Conservation (phyloP, 2,113 vertebrate species). For the Chunga burmeisteri region DNA sequence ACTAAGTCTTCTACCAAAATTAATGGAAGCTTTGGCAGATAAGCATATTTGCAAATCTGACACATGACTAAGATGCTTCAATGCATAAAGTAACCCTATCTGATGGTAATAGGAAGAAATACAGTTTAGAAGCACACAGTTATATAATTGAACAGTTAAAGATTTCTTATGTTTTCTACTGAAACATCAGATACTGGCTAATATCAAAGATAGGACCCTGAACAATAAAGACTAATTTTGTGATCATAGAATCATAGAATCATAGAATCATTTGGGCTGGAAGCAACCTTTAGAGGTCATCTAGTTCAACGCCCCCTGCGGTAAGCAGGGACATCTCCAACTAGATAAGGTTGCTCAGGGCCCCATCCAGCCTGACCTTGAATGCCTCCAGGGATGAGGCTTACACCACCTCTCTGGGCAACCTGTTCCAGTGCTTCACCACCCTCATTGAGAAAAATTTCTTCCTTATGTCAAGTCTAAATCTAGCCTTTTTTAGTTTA, state of each 20-base stretch:
- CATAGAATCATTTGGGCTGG: no score
- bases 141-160: not conserved
- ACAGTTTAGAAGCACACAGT: not conserved
- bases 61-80: not conserved
- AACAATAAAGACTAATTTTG: not conserved
- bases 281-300: no score
- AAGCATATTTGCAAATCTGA: not conserved
- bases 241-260: not conserved
- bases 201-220: not conserved
- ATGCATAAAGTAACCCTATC: not conserved
- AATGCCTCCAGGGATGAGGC: no score
- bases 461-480: no score
- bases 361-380: no score
- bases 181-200: not conserved
- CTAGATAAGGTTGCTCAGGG: no score
- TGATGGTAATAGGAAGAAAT: not conserved
- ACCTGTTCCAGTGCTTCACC: no score
- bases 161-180: not conserved
- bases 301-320: no score
- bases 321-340: no score
- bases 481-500: no score
- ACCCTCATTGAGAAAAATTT: no score
- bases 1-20: not conserved
- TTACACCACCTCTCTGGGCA: no score
- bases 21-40: not conserved